Conservation (phyloP, 2,888 invertebrate species). For the Rambutsinella grinnellia region DNA sequence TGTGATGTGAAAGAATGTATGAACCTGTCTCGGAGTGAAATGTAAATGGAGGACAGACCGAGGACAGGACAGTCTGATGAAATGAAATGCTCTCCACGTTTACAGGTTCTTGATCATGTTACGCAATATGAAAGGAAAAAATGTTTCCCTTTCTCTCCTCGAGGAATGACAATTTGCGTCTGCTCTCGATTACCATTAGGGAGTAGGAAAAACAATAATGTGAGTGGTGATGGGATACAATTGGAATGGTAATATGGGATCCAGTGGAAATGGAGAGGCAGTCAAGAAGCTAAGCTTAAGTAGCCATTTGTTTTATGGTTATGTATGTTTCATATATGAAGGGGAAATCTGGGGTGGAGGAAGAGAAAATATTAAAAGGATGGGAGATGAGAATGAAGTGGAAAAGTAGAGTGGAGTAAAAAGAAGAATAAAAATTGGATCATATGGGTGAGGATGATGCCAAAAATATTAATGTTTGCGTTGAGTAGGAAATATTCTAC, state of each 20-base stretch:
- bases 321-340: slow-evolving; percentile 13
- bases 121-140: slow-evolving; percentile 3
- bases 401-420: background rate
- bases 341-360: slow-evolving; percentile 18
- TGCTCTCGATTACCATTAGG: background rate
- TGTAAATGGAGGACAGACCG: background rate
- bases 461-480: background rate
- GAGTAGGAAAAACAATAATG: slow-evolving; percentile 7
- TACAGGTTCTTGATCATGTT: slow-evolving; percentile 27
- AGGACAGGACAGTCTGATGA: background rate
- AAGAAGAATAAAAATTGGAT: background rate
- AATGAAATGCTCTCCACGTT: background rate
- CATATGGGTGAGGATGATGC: background rate
- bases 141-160: background rate
- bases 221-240: slow-evolving; percentile 7
- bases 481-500: too few relatives aligned
- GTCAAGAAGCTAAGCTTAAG: slow-evolving; percentile 12
- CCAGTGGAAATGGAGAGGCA: background rate
- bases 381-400: too few relatives aligned
- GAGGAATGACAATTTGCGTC: background rate
- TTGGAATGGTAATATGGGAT: background rate
- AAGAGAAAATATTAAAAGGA: background rate
- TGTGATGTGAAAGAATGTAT: background rate
- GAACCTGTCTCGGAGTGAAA: background rate
- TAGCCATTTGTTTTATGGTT: slow-evolving; percentile 33